Percentiles rank a stretch among this genome's conserved stretches.
Conservation (phyloP, 2,888 invertebrate genomes). For the Rotaria sp. region DNA sequence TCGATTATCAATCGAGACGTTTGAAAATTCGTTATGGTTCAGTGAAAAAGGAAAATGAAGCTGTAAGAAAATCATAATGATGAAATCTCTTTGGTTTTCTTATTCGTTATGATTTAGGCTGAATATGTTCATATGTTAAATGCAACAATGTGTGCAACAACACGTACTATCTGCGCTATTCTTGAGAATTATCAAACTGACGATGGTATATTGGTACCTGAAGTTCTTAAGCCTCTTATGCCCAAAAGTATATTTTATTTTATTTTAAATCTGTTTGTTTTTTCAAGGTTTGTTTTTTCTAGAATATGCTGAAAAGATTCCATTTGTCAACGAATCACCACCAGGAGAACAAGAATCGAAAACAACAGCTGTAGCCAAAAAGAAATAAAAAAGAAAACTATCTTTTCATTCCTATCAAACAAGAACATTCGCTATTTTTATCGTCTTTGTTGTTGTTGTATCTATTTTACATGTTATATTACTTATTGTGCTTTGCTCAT, state of each 20-base stretch:
- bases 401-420: no score
- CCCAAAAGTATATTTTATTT: constrained; percentile 48
- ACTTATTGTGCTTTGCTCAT: background rate
- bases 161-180: constrained; percentile 72
- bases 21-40: constrained; percentile 72
- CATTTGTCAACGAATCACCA: background rate
- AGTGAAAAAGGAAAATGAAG: background rate
- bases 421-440: background rate
- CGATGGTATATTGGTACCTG: constrained; percentile 74
- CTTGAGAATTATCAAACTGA: constrained; percentile 75
- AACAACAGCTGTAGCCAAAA: background rate
- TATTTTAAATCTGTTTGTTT: background rate
- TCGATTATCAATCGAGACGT: constrained; percentile 76
- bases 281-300: background rate
- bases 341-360: background rate
- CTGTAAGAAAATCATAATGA: background rate
- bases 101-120: background rate
- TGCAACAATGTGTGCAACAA: constrained; percentile 72
- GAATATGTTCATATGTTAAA: constrained; percentile 38
- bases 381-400: background rate
- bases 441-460: background rate
- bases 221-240: constrained; percentile 60
- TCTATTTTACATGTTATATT: background rate
- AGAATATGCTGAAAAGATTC: constrained; percentile 19
- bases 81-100: no score